Base-by-base conservation (phyloP, 1,140 invertebrate species). In the Sitophilus oryzae region DNA sequence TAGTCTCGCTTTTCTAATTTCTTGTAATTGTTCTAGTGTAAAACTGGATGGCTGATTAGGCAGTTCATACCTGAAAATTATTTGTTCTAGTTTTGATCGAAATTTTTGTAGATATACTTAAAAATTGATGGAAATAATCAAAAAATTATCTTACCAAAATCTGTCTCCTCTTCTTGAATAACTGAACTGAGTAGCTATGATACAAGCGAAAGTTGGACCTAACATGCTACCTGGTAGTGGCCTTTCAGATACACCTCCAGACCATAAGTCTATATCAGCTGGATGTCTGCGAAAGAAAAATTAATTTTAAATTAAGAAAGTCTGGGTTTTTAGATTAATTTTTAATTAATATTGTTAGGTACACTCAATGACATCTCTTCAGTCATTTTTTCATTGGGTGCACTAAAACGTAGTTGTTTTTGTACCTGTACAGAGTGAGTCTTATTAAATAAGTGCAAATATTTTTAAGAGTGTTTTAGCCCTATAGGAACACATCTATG, bases 121-220 rank as follows among this genome's bases (percentile, higher is more conserved):
- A n/a, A n/a, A n/a, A n/a, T n/a, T n/a, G n/a, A n/a, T n/a, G n/a
- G n/a, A n/a, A n/a, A n/a, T n/a, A n/a, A 35, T n/a, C n/a, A n/a
- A 19, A 6, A n/a, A 16, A 6, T 14, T 34, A 59, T 62, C 69
- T 73, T 61, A 79, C 91, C 93, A 98, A 72, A 96, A 98, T 66
- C 94, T 80, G 72, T 98, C 96, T 41, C 95, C 96, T 56, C 86
- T 77, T 65, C 93, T 80, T 1, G 89, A 81, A 64, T 91, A 89
- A 62, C 88, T 89, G 73, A 98, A 96, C 73, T 99, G 96, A 35
- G 95, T 94, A 20, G 91, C 93, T 61, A 99, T 93, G 40, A 99
- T 81, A 67, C 95, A 98, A 45, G 93, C 87, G 73, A 98, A 96
- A 44, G 93, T 96, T 3, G 93, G 92, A 34, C 94, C 94, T 20